These are phyloP conservation scores for Potamarius usumacintae DNA, from an alignment of 2,113 vertebrate genomes.

Conservation along the genomic window DNA sequence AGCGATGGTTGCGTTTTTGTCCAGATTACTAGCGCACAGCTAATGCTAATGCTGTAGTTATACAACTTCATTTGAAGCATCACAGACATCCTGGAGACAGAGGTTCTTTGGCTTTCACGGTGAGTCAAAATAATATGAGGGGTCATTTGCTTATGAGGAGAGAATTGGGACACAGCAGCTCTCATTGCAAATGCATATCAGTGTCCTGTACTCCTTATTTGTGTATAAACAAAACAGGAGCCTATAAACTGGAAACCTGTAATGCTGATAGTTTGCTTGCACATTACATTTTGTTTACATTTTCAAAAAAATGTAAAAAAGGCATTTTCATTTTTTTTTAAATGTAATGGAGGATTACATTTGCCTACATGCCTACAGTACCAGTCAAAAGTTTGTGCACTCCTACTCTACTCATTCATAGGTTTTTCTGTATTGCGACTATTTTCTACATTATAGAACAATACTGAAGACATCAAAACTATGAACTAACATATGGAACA, in stretches of 20 bases:
- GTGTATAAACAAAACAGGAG: background rate
- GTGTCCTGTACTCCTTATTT: background rate
- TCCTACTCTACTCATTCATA: too few relatives aligned
- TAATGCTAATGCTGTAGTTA: background rate
- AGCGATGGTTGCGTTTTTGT: background rate
- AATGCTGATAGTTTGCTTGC: background rate
- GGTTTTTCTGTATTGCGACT: too few relatives aligned
- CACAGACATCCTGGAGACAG: background rate
- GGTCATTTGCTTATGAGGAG: background rate
- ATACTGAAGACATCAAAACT: too few relatives aligned
- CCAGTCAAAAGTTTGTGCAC: too few relatives aligned
- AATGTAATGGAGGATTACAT: too few relatives aligned
- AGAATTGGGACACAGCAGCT: background rate
- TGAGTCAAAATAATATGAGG: background rate
- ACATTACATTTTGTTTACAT: too few relatives aligned
- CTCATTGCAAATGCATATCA: background rate
- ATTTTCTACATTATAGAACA: too few relatives aligned
- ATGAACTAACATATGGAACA: too few relatives aligned
- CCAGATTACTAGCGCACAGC: background rate
- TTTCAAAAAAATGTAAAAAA: too few relatives aligned
- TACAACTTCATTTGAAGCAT: background rate
- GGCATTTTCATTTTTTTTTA: too few relatives aligned
- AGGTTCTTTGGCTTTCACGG: background rate
- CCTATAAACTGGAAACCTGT: background rate
- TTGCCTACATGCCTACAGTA: too few relatives aligned